A percentile compares a stretch with the other conserved stretches of the same genome.
These are phyloP conservation scores for Agriotes lineatus DNA, from an alignment of 2,888 invertebrate species.

Conservation along the genomic window DNA sequence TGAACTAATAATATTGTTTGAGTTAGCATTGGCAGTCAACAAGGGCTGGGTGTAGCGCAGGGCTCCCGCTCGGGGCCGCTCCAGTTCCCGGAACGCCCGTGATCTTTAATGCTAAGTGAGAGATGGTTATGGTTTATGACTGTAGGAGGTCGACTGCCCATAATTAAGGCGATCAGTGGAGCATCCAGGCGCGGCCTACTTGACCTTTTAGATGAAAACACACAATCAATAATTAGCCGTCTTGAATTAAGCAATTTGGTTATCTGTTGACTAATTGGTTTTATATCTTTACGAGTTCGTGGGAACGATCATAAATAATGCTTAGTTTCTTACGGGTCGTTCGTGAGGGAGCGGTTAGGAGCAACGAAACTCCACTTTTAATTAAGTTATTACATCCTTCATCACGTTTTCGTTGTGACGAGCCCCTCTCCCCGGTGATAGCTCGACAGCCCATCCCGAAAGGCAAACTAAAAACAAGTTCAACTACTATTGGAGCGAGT, in stretches of 20 bases:
- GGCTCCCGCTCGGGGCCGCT: not conserved
- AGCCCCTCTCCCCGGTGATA: not conserved
- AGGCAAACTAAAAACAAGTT: slow-evolving; percentile 13
- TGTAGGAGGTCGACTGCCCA: not conserved
- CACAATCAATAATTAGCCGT: slow-evolving; percentile 25
- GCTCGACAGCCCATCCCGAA: not conserved
- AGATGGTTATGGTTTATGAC: too few species aligned
- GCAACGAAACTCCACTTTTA: slow-evolving; percentile 15
- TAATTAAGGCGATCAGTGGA: not conserved
- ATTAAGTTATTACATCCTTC: slow-evolving; percentile 27
- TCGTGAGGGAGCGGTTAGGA: slow-evolving; percentile 15
- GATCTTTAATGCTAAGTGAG: too few species aligned
- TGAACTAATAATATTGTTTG: too few species aligned
- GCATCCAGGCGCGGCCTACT: slow-evolving; percentile 8
- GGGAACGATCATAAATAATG: slow-evolving; percentile 23
- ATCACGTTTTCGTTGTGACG: slow-evolving; percentile 19
- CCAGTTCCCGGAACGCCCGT: too few species aligned
- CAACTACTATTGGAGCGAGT: slow-evolving; percentile 15
- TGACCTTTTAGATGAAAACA: slow-evolving; percentile 7
- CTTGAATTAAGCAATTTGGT: slow-evolving; percentile 33
- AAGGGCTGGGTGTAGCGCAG: not conserved
- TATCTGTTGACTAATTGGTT: slow-evolving; percentile 29
- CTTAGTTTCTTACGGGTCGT: slow-evolving; percentile 8
- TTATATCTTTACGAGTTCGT: slow-evolving; percentile 21
- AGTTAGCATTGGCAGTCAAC: not conserved